Percentiles rank a stretch among this genome's conserved stretches.
phyloP scores from a whole-genome alignment of 30 jellyfish, hydroid and myxozoan species.

The Sanderia malayensis region DNA sequence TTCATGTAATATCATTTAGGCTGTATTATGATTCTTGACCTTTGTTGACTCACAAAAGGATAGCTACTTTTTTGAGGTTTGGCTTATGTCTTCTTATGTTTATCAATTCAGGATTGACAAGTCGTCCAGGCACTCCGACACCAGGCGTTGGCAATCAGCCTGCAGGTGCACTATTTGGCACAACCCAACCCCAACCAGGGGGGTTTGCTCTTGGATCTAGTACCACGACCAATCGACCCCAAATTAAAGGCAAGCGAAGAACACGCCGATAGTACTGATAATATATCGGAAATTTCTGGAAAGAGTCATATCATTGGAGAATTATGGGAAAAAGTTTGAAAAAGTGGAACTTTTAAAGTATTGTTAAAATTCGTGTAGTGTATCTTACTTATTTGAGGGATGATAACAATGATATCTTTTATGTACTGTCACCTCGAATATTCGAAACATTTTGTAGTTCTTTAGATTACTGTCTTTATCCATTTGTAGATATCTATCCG shows the following conservation, averaged over 20 bases:
- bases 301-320: not conserved
- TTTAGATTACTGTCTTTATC: too few species aligned
- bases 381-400: not conserved
- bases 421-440: too few species aligned
- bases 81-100: not conserved
- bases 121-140: constrained; percentile 14
- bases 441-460: not conserved
- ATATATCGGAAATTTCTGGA: not conserved
- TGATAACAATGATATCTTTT: not conserved
- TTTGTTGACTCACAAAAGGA: not conserved
- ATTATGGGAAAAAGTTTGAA: not conserved
- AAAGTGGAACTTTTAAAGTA: not conserved
- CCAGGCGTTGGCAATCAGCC: not conserved
- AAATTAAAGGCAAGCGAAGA: constrained; percentile 1
- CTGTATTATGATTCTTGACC: not conserved
- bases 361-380: not conserved
- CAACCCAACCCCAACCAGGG: constrained; percentile 7
- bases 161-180: not conserved
- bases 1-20: not conserved
- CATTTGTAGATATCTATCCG: too few species aligned
- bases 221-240: not conserved
- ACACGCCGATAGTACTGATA: not conserved
- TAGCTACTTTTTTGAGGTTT: not conserved
- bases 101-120: not conserved
- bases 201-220: constrained; percentile 6